Base-by-base conservation (phyloP, 2,888 invertebrate genomes). In the Quadroppia sp. region DNA sequence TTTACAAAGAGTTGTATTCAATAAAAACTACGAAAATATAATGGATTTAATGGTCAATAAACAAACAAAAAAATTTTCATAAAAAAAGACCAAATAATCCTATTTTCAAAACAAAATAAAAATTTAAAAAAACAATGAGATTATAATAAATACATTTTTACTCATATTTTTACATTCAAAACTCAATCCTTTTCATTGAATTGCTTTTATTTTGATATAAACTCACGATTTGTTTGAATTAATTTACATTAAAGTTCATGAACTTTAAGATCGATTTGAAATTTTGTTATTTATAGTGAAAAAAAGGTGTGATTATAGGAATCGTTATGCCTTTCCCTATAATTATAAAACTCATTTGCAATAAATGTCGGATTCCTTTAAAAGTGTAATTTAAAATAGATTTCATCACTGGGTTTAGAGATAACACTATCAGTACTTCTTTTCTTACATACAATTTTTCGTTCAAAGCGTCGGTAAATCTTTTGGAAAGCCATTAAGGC, bases 311-410 rank as follows among this genome's bases (percentile, higher is more conserved):
- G 61, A 59, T 64, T 30, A 64, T 36, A 32, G n/a, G 36, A 64
- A 36, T 64, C 61, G 32, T n/a, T n/a, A 59, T 32, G 23, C 32
- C 32, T 28, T 15, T 13, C 32, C 36, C 30, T 15, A 64, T 64
- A 64, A 64, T 64, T 64, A 64, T 64, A 36, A 64, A 64, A 64
- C 11, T 64, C 61, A 64, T 64, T 64, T 36, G 20, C 30, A 36
- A 36, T 25, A 30, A 56, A 13, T 7, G 56, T 56, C 56, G 56
- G 56, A 56, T 13, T 17, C 13, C 30, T 56, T 56, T 28, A 30
- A 56, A 56, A 30, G 30, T 17, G 23, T 17, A 56, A 30, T 56
- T 28, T 56, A 56, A 23, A 28, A 13, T 17, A 28, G 56, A 56
- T 56, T 56, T 56, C 17, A 28, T 13, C 30, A 13, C 17, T 28